Evolutionary conservation across 1,140 invertebrate species (phyloP).

Genomic region (Drosophila mayri): DNA sequence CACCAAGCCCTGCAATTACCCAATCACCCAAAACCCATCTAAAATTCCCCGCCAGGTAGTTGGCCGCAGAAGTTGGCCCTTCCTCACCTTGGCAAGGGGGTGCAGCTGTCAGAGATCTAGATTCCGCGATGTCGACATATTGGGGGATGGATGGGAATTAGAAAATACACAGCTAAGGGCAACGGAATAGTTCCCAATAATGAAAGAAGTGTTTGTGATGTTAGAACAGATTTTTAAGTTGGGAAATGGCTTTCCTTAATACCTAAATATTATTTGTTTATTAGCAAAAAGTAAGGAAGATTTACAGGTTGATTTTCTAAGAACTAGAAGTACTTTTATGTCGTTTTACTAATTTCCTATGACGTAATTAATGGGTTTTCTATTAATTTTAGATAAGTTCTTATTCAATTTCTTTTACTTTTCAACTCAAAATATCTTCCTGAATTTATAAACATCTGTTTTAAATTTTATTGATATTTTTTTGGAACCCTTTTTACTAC

Average conservation of each 20-base stretch:
- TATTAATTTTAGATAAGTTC: not conserved
- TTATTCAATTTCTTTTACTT: not conserved
- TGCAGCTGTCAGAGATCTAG: conserved; percentile 67
- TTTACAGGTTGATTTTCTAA: not conserved
- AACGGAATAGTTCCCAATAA: conserved; percentile 9
- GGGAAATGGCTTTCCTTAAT: too few species aligned
- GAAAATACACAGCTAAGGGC: conserved; percentile 10
- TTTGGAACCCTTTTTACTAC: not conserved
- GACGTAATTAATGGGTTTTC: not conserved
- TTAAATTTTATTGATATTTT: not conserved
- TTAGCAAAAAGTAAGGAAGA: rapidly evolving
- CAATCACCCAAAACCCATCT: conserved; percentile 19
- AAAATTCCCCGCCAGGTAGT: not conserved
- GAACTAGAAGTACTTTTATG: not conserved
- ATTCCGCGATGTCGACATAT: conserved; percentile 55
- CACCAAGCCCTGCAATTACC: conserved; percentile 48
- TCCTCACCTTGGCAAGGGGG: conserved; percentile 22
- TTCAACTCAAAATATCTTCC: not conserved
- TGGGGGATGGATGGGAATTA: conserved; percentile 16
- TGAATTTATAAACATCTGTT: too few species aligned
- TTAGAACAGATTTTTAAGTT: too few species aligned
- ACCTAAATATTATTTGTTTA: too few species aligned
- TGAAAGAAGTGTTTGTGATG: not conserved
- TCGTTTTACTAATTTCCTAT: not conserved
- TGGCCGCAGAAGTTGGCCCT: not conserved